phyloP scores from a whole-genome alignment of 2,113 vertebrate genomes.

The Loxodonta africana region DNA sequence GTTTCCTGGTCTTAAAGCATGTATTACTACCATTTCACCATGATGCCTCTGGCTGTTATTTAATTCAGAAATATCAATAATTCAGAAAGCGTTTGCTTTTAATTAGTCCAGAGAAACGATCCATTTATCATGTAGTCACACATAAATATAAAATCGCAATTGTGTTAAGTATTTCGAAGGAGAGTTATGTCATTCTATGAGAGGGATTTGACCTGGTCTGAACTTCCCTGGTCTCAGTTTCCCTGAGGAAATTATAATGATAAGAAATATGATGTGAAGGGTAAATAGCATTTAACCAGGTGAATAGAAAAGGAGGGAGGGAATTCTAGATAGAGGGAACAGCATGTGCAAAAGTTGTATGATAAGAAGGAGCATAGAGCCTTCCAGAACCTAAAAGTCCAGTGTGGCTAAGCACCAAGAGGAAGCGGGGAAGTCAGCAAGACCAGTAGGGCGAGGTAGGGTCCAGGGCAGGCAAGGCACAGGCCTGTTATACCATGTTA shows the following conservation, averaged over 20 bases:
- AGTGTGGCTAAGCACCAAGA: neutral
- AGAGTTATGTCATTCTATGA: too few relatives aligned
- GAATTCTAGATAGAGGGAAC: neutral
- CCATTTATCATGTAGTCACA: neutral
- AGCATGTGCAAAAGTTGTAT: neutral
- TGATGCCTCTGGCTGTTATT: neutral
- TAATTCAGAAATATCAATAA: neutral
- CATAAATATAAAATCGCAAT: neutral
- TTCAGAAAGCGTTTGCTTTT: neutral
- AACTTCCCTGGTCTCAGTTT: neutral
- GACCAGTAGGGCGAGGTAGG: fast-evolving
- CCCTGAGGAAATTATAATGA: neutral
- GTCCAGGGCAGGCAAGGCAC: fast-evolving
- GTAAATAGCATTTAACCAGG: neutral
- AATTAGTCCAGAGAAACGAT: neutral
- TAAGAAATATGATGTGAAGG: neutral
- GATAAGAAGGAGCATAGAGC: neutral
- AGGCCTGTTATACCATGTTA: neutral
- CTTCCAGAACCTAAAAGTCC: neutral
- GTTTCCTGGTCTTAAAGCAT: neutral
- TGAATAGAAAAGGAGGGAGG: neutral
- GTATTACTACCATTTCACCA: neutral
- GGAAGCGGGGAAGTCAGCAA: neutral
- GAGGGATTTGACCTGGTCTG: neutral
- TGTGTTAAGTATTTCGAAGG: neutral